Percentiles rank a stretch among this genome's conserved stretches.
These are phyloP conservation scores for Cavia aperea DNA, from an alignment of 2,113 vertebrate species.

Conservation along the genomic window DNA sequence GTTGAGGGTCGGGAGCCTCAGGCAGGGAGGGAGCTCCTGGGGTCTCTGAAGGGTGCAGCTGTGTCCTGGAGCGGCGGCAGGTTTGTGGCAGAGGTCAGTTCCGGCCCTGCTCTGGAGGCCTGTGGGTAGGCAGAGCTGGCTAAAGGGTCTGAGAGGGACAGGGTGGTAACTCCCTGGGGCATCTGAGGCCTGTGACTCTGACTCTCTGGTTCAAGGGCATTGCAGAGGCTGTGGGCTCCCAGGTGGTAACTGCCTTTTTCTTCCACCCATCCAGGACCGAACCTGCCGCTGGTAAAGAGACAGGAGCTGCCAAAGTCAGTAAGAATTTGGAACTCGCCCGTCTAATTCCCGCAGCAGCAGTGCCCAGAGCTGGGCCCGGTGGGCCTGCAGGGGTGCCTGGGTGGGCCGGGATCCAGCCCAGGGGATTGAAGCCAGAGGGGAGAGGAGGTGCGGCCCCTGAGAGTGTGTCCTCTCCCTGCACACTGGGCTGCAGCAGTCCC, in stretches of 20 bases:
- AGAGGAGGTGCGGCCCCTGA: background rate
- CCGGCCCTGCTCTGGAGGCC: background rate
- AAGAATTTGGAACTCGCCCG: slow-evolving; percentile 95
- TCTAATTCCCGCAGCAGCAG: slow-evolving; percentile 85
- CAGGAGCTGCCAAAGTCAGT: slow-evolving; percentile 99
- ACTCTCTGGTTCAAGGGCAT: background rate
- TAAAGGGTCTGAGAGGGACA: background rate
- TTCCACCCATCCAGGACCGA: slow-evolving; percentile 80
- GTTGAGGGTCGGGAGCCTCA: background rate
- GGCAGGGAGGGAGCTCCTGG: background rate
- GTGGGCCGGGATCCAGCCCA: slow-evolving; percentile 43
- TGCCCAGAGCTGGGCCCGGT: slow-evolving; percentile 69
- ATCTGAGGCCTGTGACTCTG: accelerated
- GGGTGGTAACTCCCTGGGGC: accelerated
- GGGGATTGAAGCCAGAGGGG: background rate
- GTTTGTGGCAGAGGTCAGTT: too few species aligned
- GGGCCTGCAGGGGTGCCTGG: slow-evolving; percentile 64
- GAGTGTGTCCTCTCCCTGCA: background rate
- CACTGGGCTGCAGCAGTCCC: background rate
- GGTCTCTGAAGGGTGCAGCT: background rate
- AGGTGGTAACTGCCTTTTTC: background rate
- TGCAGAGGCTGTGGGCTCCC: background rate
- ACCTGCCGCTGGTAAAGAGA: slow-evolving; percentile 94
- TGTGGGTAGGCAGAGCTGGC: background rate
- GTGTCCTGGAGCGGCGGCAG: background rate